phyloP scores from a whole-genome alignment of 2,797 vertebrate genomes.

The Pteronotus mesoamericanus region DNA sequence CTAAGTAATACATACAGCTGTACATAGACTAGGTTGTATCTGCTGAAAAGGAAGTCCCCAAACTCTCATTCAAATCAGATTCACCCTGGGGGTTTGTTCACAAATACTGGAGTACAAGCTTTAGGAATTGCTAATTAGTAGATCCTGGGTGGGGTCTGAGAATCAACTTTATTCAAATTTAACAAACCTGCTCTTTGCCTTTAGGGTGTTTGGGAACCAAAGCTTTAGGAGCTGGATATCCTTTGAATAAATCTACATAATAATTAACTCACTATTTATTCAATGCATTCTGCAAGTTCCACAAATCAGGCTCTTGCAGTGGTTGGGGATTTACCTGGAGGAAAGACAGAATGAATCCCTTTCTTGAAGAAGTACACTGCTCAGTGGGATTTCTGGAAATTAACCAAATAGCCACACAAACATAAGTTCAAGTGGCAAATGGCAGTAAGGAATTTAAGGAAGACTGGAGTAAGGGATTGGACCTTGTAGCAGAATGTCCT shows the following conservation, averaged over 20 bases:
- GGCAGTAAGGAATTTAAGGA: not conserved
- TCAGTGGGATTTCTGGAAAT: not conserved
- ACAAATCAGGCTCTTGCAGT: not conserved
- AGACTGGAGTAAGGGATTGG: not conserved
- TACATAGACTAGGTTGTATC: not conserved
- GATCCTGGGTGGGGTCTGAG: not conserved
- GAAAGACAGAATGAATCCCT: not conserved
- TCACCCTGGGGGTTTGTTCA: not conserved
- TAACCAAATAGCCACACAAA: not conserved
- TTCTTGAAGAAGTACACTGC: not conserved
- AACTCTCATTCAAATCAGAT: not conserved
- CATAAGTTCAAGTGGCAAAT: not conserved
- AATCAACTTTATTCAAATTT: not conserved
- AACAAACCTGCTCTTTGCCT: not conserved
- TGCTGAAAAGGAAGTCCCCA: not conserved
- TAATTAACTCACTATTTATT: not conserved
- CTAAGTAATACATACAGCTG: too few species aligned
- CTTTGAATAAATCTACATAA: conserved; percentile 10
- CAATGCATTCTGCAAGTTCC: not conserved
- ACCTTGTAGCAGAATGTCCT: too few species aligned
- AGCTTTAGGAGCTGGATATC: not conserved
- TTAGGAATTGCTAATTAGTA: not conserved
- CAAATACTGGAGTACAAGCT: not conserved
- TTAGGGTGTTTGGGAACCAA: not conserved
- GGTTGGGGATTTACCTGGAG: not conserved